Percentiles rank a stretch among this genome's conserved stretches.
Conservation (phyloP, 1,140 invertebrate species). For the Rhopalosiphum maidis region DNA sequence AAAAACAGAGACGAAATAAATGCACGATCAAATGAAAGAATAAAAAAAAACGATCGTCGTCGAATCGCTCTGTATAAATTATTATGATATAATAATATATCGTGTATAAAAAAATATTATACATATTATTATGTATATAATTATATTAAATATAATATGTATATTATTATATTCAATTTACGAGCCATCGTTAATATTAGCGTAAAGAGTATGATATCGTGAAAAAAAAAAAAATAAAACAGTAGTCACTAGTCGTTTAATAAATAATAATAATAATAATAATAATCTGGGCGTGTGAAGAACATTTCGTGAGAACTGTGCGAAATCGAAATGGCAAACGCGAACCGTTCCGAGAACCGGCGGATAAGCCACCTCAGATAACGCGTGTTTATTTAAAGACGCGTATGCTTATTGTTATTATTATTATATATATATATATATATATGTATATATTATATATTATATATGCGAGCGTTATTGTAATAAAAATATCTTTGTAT, state of each 20-base stretch:
- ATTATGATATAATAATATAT: too few relatives aligned
- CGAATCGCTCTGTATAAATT: not conserved
- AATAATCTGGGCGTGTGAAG: slow-evolving; percentile 39
- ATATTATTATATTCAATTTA: not conserved
- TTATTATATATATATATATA: not conserved
- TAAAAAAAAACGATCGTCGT: too few relatives aligned
- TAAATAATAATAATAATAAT: not conserved
- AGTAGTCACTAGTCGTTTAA: not conserved
- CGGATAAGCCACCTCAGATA: slow-evolving; percentile 40
- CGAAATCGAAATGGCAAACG: slow-evolving; percentile 22
- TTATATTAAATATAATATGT: not conserved
- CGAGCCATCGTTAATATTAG: not conserved
- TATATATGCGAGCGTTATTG: too few relatives aligned
- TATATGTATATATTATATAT: too few relatives aligned
- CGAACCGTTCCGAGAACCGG: not conserved
- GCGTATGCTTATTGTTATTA: not conserved
- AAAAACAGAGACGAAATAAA: not conserved
- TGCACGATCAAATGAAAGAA: not conserved
- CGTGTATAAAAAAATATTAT: not conserved
- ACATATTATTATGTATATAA: too few relatives aligned
- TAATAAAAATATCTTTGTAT: not conserved
- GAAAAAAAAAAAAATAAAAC: not conserved
- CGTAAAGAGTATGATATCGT: not conserved
- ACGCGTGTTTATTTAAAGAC: slow-evolving; percentile 35
- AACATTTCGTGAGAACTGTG: slow-evolving; percentile 36